Percentiles rank a stretch among this genome's conserved stretches.
phyloP scores from a whole-genome alignment of 1,140 invertebrate genomes.

The Dinothrombium tinctorium region DNA sequence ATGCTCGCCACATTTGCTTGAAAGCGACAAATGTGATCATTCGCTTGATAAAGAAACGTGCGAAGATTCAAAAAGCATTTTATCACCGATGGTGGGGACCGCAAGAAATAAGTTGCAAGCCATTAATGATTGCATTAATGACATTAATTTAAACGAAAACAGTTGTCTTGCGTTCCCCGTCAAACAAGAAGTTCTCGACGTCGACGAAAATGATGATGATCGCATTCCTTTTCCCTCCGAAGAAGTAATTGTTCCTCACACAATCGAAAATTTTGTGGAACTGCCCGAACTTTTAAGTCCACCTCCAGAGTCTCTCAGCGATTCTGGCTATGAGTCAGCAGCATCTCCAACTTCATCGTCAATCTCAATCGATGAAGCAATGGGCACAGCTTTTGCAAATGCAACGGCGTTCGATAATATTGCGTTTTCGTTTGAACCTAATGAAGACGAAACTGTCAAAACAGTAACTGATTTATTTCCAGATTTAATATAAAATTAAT shows the following conservation, averaged over 20 bases:
- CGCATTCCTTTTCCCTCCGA: neutral
- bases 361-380: neutral
- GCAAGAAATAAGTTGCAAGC: neutral
- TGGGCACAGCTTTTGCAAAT: neutral
- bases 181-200: neutral
- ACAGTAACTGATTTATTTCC: no score
- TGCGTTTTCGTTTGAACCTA: no score
- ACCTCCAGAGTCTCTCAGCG: neutral
- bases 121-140: neutral
- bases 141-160: neutral
- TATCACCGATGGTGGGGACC: neutral
- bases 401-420: no score
- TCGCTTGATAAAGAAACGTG: no score
- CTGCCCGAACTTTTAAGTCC: neutral
- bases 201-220: neutral
- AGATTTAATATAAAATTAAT: no score
- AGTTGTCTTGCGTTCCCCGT: neutral
- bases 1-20: neutral
- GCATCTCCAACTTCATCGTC: neutral
- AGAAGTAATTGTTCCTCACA: neutral
- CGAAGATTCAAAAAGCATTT: no score
- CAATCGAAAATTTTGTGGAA: neutral
- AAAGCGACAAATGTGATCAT: no score
- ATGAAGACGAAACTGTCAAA: no score
- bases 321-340: neutral